Evolutionary conservation across 1,140 invertebrate genomes (phyloP).

Genomic region (Rhagoletis pomonella): DNA sequence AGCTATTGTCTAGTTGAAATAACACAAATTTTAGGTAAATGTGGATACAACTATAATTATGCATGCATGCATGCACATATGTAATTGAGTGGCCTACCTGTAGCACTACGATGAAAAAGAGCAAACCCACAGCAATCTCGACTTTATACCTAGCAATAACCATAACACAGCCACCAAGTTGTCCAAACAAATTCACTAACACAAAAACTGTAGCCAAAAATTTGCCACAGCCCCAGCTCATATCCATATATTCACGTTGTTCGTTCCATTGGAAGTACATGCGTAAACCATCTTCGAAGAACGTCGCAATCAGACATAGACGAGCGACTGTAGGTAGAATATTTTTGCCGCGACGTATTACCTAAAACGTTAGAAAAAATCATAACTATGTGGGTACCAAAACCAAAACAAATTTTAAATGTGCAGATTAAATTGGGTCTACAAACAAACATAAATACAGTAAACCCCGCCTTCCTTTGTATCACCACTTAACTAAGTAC

Average conservation of each 20-base stretch:
- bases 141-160: slow-evolving; percentile 95
- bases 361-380: slow-evolving; percentile 77
- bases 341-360: slow-evolving; percentile 93
- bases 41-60: not conserved
- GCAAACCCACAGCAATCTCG: slow-evolving; percentile 93
- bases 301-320: slow-evolving; percentile 98
- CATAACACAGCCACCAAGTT: slow-evolving; percentile 96
- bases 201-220: slow-evolving; percentile 92
- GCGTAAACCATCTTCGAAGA: slow-evolving; percentile 98
- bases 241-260: slow-evolving; percentile 98
- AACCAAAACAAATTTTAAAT: not conserved
- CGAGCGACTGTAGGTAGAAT: slow-evolving; percentile 96
- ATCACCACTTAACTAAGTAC: too few species aligned
- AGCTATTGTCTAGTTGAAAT: slow-evolving; percentile 86
- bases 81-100: slow-evolving; percentile 79
- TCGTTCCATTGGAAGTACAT: slow-evolving; percentile 99
- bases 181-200: slow-evolving; percentile 94
- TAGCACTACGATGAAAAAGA: slow-evolving; percentile 97
- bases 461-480: too few species aligned
- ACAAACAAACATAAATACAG: too few species aligned
- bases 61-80: not conserved
- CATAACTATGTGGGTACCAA: not conserved
- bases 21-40: not conserved
- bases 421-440: too few species aligned
- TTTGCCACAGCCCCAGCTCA: slow-evolving; percentile 97